These are phyloP conservation scores for Lichenostomus cassidix DNA, from an alignment of 2,113 vertebrate species.

Conservation along the genomic window DNA sequence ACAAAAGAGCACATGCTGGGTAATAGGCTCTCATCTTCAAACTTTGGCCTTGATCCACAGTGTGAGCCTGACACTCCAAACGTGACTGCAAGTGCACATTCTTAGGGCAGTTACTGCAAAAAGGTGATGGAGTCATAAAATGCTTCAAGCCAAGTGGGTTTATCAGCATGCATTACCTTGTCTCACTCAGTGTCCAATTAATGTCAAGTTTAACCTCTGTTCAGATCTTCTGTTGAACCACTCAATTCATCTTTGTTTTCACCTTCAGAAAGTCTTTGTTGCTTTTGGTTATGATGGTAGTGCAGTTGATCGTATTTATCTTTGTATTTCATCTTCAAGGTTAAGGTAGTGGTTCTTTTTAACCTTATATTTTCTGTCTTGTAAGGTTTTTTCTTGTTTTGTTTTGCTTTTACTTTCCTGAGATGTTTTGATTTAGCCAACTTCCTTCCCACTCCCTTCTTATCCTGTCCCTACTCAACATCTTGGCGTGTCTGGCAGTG, in stretches of 20 bases:
- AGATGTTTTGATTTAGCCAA: neutral
- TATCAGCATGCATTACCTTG: neutral
- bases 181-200: neutral
- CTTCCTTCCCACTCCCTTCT: neutral
- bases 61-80: neutral
- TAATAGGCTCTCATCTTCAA: neutral
- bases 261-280: neutral
- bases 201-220: neutral
- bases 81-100: accelerated
- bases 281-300: neutral
- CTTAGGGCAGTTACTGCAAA: neutral
- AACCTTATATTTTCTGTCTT: neutral
- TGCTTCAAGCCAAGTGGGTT: neutral
- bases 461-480: neutral
- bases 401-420: neutral
- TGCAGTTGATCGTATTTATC: neutral
- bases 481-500: neutral
- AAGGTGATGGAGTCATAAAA: neutral
- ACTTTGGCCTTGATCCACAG: neutral
- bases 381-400: neutral
- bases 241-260: neutral
- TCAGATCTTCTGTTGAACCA: neutral
- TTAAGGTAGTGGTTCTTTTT: neutral
- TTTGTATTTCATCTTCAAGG: neutral
- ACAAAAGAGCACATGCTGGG: neutral